Evolutionary conservation across 2,888 invertebrate genomes (phyloP).

Genomic region (Chymomyza procnemis): DNA sequence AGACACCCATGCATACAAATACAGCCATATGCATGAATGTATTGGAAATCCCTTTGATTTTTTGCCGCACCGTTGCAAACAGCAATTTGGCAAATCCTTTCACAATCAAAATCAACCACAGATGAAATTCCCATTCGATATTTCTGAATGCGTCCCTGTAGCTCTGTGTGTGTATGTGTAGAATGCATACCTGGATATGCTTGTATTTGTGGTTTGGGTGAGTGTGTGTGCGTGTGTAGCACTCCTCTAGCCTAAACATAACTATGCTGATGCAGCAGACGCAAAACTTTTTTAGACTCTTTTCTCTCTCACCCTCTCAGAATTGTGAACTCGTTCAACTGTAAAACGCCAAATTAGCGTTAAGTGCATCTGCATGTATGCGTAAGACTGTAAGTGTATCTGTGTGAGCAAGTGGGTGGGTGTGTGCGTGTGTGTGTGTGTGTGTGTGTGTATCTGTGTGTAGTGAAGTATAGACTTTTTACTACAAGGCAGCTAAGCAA

Average conservation of each 20-base stretch:
- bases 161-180: neutral
- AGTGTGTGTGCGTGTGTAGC: conserved; percentile 11
- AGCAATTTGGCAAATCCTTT: conserved; percentile 77
- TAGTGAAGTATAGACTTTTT: conserved; percentile 7
- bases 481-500: conserved; percentile 63
- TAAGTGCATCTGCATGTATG: conserved; percentile 43
- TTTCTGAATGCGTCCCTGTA: neutral
- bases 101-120: conserved; percentile 77
- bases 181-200: too few relatives aligned
- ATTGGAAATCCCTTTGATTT: conserved; percentile 71
- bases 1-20: conserved; percentile 26
- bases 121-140: conserved; percentile 61
- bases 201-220: too few relatives aligned
- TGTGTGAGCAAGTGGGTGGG: conserved; percentile 5
- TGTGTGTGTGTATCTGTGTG: conserved; percentile 1
- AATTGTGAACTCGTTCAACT: conserved; percentile 58
- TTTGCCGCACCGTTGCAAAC: conserved; percentile 74
- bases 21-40: conserved; percentile 38
- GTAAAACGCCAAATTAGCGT: conserved; percentile 67
- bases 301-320: too few relatives aligned
- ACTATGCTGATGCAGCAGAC: neutral
- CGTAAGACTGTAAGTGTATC: neutral
- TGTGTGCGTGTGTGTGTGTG: conserved; percentile 5
- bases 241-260: neutral
- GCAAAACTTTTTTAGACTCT: neutral